A percentile compares a stretch with the other conserved stretches of the same genome.
Evolutionary conservation across 2,888 invertebrate species (phyloP).

Genomic region (Diaperis boleti): DNA sequence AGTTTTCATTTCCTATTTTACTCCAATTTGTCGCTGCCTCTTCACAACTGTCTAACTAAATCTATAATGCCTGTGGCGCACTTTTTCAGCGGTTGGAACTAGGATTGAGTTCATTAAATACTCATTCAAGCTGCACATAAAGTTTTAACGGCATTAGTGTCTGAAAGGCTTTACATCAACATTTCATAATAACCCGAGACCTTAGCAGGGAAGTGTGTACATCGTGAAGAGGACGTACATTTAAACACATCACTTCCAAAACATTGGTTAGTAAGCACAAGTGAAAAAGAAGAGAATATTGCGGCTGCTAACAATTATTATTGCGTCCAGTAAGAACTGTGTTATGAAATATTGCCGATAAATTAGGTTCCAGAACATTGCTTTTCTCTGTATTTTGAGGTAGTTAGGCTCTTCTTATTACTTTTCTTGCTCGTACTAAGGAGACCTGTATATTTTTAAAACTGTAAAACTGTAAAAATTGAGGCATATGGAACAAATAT

Average conservation of each 20-base stretch:
- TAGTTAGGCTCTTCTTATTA: background rate
- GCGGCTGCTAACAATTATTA: constrained; percentile 1
- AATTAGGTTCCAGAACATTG: constrained; percentile 2
- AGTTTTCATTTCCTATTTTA: too few relatives aligned
- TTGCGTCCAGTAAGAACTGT: background rate
- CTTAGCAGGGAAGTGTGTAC: too few relatives aligned
- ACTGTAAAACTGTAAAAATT: too few relatives aligned
- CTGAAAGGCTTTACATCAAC: background rate
- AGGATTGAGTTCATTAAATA: background rate
- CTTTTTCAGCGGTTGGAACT: background rate
- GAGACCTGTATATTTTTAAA: background rate
- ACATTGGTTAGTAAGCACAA: background rate
- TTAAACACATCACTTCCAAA: too few relatives aligned
- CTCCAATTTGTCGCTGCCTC: too few relatives aligned
- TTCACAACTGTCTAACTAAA: too few relatives aligned
- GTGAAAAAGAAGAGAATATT: background rate
- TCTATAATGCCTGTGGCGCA: background rate
- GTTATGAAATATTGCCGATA: constrained; percentile 1
- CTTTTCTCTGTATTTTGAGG: background rate
- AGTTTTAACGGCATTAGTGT: background rate
- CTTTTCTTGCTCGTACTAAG: background rate
- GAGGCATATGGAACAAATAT: too few relatives aligned
- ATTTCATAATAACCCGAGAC: too few relatives aligned
- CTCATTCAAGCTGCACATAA: background rate
- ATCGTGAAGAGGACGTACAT: too few relatives aligned